Conservation (phyloP, 92 coral and sea anemone genomes). For the Montipora capitata region DNA sequence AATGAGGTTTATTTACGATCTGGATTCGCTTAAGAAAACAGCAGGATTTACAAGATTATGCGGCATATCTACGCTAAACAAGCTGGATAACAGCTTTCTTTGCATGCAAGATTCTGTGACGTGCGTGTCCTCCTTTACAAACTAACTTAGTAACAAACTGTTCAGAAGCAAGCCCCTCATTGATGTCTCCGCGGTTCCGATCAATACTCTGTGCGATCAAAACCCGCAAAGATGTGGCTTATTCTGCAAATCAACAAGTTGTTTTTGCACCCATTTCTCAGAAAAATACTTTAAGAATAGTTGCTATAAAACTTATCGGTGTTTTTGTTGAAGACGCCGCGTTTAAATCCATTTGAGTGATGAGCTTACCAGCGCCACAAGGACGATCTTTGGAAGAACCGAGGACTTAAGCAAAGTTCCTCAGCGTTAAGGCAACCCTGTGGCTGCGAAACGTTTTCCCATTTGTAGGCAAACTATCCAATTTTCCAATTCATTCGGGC, state of each 20-base stretch:
- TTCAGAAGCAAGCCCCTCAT: too few species aligned
- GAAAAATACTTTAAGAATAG: conserved; percentile 26
- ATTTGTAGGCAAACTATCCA: neutral
- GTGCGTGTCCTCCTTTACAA: neutral
- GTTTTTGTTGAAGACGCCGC: conserved; percentile 13
- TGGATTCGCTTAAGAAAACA: neutral
- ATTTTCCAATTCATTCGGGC: neutral
- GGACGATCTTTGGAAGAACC: neutral
- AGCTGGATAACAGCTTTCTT: neutral
- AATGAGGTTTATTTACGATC: neutral
- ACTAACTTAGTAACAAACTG: too few species aligned
- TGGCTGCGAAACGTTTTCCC: neutral
- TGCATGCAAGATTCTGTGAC: neutral
- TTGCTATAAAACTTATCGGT: conserved; percentile 39
- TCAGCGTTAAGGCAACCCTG: neutral
- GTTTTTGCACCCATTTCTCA: neutral
- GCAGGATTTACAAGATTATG: neutral
- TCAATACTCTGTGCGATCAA: conserved; percentile 16
- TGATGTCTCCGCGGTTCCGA: neutral
- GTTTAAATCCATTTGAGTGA: neutral
- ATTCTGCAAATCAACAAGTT: neutral
- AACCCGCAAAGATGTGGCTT: neutral
- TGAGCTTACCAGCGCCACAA: neutral
- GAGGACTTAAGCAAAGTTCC: neutral
- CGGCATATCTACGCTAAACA: neutral